phyloP scores from a whole-genome alignment of 2,797 vertebrate genomes.

The Sebastiscus tertius region DNA sequence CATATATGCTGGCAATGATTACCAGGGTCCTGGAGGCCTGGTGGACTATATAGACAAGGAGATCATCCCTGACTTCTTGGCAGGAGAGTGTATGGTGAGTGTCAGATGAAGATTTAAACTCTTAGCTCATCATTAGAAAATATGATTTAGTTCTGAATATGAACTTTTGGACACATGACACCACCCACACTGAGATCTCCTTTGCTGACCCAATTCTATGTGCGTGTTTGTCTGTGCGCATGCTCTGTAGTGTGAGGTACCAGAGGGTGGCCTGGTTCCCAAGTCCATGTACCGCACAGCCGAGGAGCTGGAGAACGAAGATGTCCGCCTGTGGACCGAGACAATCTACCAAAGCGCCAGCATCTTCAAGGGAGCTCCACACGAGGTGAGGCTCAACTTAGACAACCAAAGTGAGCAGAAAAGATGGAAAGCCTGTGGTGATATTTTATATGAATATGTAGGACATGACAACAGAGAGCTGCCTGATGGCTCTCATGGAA shows the following conservation, averaged over 20 bases:
- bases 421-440: background rate
- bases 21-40: slow-evolving; percentile 95
- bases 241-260: slow-evolving; percentile 91
- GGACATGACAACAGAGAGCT: slow-evolving; percentile 16
- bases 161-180: background rate
- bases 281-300: slow-evolving; percentile 97
- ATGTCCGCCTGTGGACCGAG: slow-evolving; percentile 94
- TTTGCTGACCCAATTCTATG: slow-evolving; percentile 29
- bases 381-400: slow-evolving; percentile 85
- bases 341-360: slow-evolving; percentile 99
- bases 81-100: slow-evolving; percentile 96
- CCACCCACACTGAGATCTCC: background rate
- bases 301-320: slow-evolving; percentile 95
- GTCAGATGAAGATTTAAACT: background rate
- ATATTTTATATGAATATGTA: background rate
- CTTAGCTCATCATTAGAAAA: background rate
- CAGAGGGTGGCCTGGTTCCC: slow-evolving; percentile 96
- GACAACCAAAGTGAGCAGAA: background rate
- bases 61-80: slow-evolving; percentile 97
- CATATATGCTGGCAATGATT: slow-evolving; percentile 98
- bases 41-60: slow-evolving; percentile 98
- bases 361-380: slow-evolving; percentile 96
- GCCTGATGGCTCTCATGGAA: background rate
- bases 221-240: background rate
- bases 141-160: background rate